Conservation (phyloP, 2,888 invertebrate species). For the Caenorhabditis virilis region DNA sequence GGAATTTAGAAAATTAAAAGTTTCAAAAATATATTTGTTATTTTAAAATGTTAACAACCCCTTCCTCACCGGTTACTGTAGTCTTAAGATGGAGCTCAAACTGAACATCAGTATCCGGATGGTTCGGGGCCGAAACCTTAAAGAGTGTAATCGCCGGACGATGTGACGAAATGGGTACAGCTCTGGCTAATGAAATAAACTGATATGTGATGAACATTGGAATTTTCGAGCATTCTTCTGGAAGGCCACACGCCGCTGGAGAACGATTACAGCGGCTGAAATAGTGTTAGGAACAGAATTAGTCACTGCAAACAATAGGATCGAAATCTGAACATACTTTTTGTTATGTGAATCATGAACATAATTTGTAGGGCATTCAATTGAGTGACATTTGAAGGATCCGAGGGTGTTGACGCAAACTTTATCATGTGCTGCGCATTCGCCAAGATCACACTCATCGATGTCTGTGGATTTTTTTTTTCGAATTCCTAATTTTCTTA, state of each 20-base stretch:
- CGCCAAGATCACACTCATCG: constrained; percentile 76
- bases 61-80: constrained; percentile 58
- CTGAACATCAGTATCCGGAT: constrained; percentile 67
- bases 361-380: constrained; percentile 86
- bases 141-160: constrained; percentile 84
- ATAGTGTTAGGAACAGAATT: constrained; percentile 2
- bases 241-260: constrained; percentile 75
- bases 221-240: constrained; percentile 70
- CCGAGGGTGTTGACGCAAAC: constrained; percentile 89
- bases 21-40: too few species aligned
- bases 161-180: constrained; percentile 73
- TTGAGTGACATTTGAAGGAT: constrained; percentile 83
- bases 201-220: constrained; percentile 88
- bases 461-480: constrained; percentile 73
- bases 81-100: constrained; percentile 70
- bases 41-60: too few species aligned
- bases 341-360: constrained; percentile 79
- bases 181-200: constrained; percentile 88
- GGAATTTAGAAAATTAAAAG: too few species aligned
- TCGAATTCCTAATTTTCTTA: neutral
- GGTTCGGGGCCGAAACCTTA: constrained; percentile 69
- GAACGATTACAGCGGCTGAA: constrained; percentile 56
- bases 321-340: constrained; percentile 76
- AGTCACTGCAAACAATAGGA: constrained; percentile 1
- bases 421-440: constrained; percentile 74